Evolutionary conservation across 2,113 vertebrate species (phyloP).

Genomic region (Rattus rattus): DNA sequence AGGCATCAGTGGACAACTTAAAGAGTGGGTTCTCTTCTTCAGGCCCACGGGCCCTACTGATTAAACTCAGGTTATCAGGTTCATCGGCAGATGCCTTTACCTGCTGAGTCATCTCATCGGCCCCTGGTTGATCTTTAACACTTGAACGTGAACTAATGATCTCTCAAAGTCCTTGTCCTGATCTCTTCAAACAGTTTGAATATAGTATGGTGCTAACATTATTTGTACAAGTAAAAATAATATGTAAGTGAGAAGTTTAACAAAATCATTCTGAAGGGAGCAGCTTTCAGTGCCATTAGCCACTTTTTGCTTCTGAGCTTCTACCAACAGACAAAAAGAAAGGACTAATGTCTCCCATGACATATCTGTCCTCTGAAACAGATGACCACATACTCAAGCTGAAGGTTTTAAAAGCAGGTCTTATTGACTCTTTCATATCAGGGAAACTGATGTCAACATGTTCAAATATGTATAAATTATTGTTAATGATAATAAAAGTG

Average conservation of each 20-base stretch:
- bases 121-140: background rate
- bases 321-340: background rate
- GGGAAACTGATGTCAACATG: background rate
- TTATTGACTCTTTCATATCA: background rate
- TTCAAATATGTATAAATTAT: slow-evolving; percentile 31
- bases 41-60: too few species aligned
- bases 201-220: background rate
- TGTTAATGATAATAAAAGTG: slow-evolving; percentile 53
- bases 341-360: background rate
- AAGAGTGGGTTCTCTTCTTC: background rate
- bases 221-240: background rate
- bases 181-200: background rate
- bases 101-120: background rate
- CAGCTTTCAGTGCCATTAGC: background rate
- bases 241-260: background rate
- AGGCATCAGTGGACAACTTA: background rate
- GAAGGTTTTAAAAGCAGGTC: background rate
- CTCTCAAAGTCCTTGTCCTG: background rate
- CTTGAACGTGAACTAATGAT: background rate
- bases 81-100: too few species aligned
- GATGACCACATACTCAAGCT: background rate
- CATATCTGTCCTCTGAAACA: background rate
- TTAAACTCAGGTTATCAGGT: too few species aligned
- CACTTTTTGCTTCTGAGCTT: background rate
- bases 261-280: background rate